Base-by-base conservation (phyloP, 2,888 invertebrate species). In the Imbricaverruca yamaguchii region DNA sequence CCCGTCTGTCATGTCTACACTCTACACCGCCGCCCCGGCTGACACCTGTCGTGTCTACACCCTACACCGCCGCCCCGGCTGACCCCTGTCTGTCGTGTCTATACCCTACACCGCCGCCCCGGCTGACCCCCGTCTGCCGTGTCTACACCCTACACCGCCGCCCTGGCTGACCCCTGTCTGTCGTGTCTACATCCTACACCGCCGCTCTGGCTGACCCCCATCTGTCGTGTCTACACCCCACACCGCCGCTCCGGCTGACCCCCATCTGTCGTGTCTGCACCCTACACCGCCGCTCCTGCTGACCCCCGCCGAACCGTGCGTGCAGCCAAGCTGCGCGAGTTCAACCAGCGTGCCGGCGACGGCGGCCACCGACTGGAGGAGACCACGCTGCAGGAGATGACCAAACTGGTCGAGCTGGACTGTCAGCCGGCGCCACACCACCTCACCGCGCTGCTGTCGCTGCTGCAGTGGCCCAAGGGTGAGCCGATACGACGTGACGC, bases 401-500 rank as follows among this genome's bases (percentile, higher is more conserved):
- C 89, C 82, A 85, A 88, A 84, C 85, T 87, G 61, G 87, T 87
- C 74, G 88, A 88, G 80, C 86, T 85, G 10, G 83, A 84, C 21
- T 80, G 84, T 59, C 82, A 84, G 13, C 84, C 85, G 39, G 84
- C 85, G 85, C 84, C 88, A 53, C 89, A 90, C 83, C 89, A 90
- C 18, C 86, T 92, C 82, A 87, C 88, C 74, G 87, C 89, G 77
- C 87, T 94, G 82, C 91, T 91, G 85, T 89, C 89, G 85, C 88
- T 92, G 85, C 87, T 94, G 81, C 88, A 90, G 82, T 94, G 94
- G 94, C 92, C 92, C 65, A 90, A 91, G 88, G 92, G 93, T 92
- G 86, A 85, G 82, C 39, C 4, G 39, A 39, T 4, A 4, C 39
- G 2, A 4, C 39, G 39, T 39, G 39, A 1, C 39, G 39, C 39